Evolutionary conservation across 2,888 invertebrate genomes (phyloP).

Genomic region (Neocrepidodera transversa): DNA sequence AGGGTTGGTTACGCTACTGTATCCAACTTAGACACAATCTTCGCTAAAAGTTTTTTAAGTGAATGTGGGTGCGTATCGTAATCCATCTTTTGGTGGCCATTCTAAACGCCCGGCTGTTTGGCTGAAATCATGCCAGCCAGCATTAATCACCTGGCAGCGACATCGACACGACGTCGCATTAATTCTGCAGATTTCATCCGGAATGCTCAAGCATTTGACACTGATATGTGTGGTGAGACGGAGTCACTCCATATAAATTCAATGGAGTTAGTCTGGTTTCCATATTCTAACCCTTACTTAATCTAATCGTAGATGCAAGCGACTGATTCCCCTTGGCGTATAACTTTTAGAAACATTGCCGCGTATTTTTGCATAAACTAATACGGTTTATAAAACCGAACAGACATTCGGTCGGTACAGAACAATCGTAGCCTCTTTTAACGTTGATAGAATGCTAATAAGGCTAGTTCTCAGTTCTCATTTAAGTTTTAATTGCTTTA

Average conservation of each 20-base stretch:
- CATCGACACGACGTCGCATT: conserved; percentile 55
- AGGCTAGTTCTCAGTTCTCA: no score
- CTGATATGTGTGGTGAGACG: conserved; percentile 36
- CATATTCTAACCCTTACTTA: no score
- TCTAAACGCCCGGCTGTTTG: background rate
- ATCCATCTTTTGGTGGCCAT: background rate
- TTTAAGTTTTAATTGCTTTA: no score
- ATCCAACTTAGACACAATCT: background rate
- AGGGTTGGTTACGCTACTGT: background rate
- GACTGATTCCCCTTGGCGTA: no score
- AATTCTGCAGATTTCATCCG: conserved; percentile 47
- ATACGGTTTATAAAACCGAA: no score
- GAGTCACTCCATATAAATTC: background rate
- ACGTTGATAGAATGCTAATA: no score
- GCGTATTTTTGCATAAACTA: no score
- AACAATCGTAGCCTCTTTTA: no score
- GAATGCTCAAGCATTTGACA: conserved; percentile 38
- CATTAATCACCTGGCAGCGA: conserved; percentile 57
- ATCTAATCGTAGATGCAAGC: no score
- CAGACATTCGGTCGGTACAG: no score
- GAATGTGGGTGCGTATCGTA: background rate
- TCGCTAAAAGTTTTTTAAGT: conserved; percentile 13
- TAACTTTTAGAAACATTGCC: no score
- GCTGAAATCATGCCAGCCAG: conserved; percentile 28
- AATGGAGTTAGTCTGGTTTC: background rate